phyloP scores from a whole-genome alignment of 1,140 invertebrate genomes.

The Trichonephila inaurata region DNA sequence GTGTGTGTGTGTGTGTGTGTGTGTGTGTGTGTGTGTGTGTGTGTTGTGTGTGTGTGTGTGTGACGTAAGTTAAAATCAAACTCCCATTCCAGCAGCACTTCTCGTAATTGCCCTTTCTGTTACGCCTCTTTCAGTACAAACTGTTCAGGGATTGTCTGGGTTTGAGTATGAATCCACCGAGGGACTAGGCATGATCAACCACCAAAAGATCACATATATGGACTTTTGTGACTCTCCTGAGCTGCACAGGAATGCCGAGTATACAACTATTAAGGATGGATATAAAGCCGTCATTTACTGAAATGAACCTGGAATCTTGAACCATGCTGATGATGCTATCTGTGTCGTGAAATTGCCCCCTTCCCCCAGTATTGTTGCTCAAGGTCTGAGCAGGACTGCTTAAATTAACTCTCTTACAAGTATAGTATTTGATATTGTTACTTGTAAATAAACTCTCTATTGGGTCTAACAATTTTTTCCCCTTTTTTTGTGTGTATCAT shows the following conservation, averaged over 20 bases:
- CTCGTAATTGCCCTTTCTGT: too few relatives aligned
- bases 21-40: too few relatives aligned
- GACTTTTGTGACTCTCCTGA: not conserved
- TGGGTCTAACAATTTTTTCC: too few relatives aligned
- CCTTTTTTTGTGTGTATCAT: too few relatives aligned
- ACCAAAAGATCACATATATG: not conserved
- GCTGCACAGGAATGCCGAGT: constrained; percentile 48
- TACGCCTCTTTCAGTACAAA: too few relatives aligned
- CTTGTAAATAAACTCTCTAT: not conserved
- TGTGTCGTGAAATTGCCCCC: not conserved
- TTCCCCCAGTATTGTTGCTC: not conserved
- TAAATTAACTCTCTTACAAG: too few relatives aligned
- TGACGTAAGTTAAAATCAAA: too few relatives aligned
- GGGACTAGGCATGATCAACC: not conserved
- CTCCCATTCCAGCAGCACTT: too few relatives aligned
- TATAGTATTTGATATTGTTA: too few relatives aligned
- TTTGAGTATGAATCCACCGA: constrained; percentile 36
- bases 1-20: too few relatives aligned
- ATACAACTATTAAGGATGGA: constrained; percentile 29
- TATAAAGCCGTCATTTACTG: constrained; percentile 44
- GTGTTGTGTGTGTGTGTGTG: too few relatives aligned
- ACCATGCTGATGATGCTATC: not conserved
- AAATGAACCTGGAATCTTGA: constrained; percentile 63
- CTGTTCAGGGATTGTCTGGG: not conserved
- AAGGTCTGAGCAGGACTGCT: not conserved